phyloP scores from a whole-genome alignment of 2,113 vertebrate genomes.

The Hepsetus odoe region DNA sequence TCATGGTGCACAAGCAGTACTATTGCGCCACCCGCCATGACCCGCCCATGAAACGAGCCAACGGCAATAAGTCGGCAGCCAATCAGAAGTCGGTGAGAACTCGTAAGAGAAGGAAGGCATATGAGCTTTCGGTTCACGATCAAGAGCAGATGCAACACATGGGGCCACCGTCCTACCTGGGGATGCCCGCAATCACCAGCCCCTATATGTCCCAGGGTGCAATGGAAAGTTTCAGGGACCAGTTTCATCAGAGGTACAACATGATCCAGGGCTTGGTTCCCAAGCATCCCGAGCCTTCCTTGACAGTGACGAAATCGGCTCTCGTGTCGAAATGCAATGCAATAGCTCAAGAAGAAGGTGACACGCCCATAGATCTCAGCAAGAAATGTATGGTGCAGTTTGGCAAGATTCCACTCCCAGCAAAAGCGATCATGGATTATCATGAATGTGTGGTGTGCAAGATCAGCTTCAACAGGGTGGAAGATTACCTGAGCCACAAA shows the following conservation, averaged over 20 bases:
- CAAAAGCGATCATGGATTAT: constrained; percentile 85
- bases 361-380: constrained; percentile 90
- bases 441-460: constrained; percentile 89
- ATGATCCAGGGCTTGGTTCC: constrained; percentile 84
- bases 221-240: constrained; percentile 77
- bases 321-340: constrained; percentile 80
- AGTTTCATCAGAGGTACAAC: constrained; percentile 81
- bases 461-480: constrained; percentile 90
- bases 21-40: constrained; percentile 88
- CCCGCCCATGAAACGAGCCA: constrained; percentile 80
- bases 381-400: constrained; percentile 83
- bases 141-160: constrained; percentile 80
- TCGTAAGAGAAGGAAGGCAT: constrained; percentile 87
- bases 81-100: constrained; percentile 87
- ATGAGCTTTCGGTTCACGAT: constrained; percentile 83
- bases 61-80: constrained; percentile 82
- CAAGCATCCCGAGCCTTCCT: constrained; percentile 82
- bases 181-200: constrained; percentile 76
- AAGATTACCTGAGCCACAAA: constrained; percentile 89
- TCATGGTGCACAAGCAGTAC: constrained; percentile 89
- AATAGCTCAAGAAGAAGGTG: constrained; percentile 80
- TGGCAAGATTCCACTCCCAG: constrained; percentile 76
- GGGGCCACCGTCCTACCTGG: constrained; percentile 77
- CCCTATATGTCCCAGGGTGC: constrained; percentile 82
- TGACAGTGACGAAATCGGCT: constrained; percentile 80